Base-by-base conservation (phyloP, 2,888 invertebrate genomes). In the Cremastinae sp. region DNA sequence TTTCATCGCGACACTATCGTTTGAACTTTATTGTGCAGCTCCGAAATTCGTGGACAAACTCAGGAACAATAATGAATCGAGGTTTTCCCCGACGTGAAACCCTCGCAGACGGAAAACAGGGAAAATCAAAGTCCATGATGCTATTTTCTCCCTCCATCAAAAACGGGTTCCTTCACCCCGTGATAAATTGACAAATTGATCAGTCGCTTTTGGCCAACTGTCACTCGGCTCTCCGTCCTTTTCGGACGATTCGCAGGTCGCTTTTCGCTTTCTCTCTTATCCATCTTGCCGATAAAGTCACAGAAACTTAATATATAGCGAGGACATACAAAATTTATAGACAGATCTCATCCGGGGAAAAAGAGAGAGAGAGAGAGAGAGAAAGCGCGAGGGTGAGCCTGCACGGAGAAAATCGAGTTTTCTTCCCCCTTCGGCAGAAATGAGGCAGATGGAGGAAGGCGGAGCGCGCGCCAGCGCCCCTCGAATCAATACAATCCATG, bases 401-500 rank as follows among this genome's bases (percentile, higher is more conserved):
- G 38, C 34, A 36, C 20, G 59, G 9, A 22, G 62, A 41, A 59
- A 73, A 76, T 76, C 47, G 64, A 69, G 73, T 65, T 73, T 59
- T 22, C 34, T 41, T 47, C 20, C 34, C 36, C 2, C n/a, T 34
- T 22, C 10, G n/a, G n/a, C 28, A 1, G 34, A 16, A 38, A 20
- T 9, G 54, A 66, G 66, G 14, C 43, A 47, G 34, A 49, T 64
- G 14, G 49, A 69, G 28, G 20, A 14, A 49, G 34, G 56, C 56
- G 18, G 5, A 28, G 28, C 28, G 28, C 34, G 51, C 16, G 47
- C 22, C 22, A 68, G 38, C 68, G 45, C 58, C 64, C 59, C 47
- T 28, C 28, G 69, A 76, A 76, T 76, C 76, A 73, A 76, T 76
- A 76, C 69, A 64, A 36, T 14, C n/a, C 43, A n/a, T n/a, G n/a